These are phyloP conservation scores for Hydrocynus forskahlii DNA, from an alignment of 2,797 vertebrate species.

Conservation along the genomic window DNA sequence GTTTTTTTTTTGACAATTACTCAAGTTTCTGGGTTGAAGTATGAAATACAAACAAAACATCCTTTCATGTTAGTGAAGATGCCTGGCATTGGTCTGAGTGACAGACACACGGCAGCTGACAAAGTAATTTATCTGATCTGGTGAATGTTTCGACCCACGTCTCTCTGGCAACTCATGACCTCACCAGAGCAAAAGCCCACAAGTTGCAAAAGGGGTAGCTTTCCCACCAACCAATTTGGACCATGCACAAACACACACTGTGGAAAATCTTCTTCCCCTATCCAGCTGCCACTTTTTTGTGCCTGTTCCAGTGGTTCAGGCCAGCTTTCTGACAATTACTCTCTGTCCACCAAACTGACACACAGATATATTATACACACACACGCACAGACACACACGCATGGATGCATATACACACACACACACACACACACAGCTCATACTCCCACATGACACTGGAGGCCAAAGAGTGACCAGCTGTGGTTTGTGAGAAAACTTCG, in stretches of 20 bases:
- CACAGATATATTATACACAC: conserved; percentile 23
- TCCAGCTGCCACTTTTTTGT: conserved; percentile 41
- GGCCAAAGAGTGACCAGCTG: conserved; percentile 6
- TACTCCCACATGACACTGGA: neutral
- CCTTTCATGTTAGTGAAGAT: conserved; percentile 26
- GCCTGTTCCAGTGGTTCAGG: conserved; percentile 20
- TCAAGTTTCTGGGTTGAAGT: neutral
- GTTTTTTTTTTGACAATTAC: too few species aligned
- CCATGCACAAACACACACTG: conserved; percentile 36
- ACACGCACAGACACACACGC: neutral
- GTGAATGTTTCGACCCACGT: conserved; percentile 39
- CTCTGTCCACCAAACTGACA: conserved; percentile 22
- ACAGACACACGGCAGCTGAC: conserved; percentile 51
- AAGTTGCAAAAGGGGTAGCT: conserved; percentile 25
- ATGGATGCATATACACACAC: neutral
- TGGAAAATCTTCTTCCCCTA: conserved; percentile 24
- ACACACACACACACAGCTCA: conserved; percentile 13
- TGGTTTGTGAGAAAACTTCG: neutral
- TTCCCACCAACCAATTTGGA: conserved; percentile 43
- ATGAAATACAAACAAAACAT: conserved; percentile 26
- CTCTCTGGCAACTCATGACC: conserved; percentile 38
- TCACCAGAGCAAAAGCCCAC: conserved; percentile 30
- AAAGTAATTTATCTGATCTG: conserved; percentile 48
- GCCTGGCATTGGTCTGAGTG: conserved; percentile 31
- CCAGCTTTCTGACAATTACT: conserved; percentile 36